These are phyloP conservation scores for Chloroceryle amazona DNA, from an alignment of 2,797 vertebrate species.

Conservation along the genomic window DNA sequence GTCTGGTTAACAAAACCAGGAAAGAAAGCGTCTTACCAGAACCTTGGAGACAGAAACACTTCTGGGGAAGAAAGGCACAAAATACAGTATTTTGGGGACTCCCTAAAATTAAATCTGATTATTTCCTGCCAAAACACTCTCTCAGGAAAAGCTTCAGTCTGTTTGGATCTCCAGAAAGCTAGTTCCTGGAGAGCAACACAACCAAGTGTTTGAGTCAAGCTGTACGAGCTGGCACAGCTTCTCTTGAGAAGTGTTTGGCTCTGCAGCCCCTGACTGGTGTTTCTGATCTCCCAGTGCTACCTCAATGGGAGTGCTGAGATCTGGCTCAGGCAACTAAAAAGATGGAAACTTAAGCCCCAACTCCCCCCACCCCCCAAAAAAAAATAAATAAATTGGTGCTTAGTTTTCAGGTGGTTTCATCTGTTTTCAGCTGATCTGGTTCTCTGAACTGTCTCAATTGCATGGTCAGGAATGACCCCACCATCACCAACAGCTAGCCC, in stretches of 20 bases:
- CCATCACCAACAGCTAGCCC: neutral
- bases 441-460: neutral
- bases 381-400: neutral
- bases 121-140: neutral
- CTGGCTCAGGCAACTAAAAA: neutral
- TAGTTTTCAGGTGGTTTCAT: neutral
- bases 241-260: neutral
- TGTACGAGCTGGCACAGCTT: neutral
- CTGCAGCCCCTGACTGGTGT: neutral
- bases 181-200: neutral
- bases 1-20: neutral
- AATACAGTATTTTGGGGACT: accelerated
- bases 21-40: neutral
- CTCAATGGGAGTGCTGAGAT: neutral
- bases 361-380: no score
- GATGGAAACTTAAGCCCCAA: neutral
- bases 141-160: neutral
- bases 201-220: neutral
- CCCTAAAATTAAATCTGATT: neutral
- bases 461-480: neutral
- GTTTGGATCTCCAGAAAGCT: neutral
- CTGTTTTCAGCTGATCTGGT: neutral
- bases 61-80: neutral
- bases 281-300: neutral
- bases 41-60: neutral